These are phyloP conservation scores for Drosophila melanocephala DNA, from an alignment of 2,888 invertebrate species.

Conservation along the genomic window DNA sequence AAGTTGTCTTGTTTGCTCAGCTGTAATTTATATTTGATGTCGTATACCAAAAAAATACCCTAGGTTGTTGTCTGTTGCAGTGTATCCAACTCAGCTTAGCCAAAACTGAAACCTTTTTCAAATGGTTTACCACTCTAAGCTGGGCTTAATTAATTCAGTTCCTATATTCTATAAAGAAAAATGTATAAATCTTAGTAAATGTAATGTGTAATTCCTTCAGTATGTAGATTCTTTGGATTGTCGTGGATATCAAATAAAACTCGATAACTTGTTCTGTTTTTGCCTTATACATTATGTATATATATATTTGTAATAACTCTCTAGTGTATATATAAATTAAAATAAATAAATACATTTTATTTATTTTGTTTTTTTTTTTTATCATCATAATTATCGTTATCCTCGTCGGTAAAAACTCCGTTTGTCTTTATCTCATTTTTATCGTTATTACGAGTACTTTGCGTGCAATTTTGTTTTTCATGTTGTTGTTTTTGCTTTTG, in stretches of 20 bases:
- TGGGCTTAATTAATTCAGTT: neutral
- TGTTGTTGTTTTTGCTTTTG: conserved; percentile 48
- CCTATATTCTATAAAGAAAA: neutral
- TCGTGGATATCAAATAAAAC: conserved; percentile 3
- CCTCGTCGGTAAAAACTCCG: conserved; percentile 74
- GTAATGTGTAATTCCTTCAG: too few relatives aligned
- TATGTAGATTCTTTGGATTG: neutral
- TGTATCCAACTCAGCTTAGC: neutral
- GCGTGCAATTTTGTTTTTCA: conserved; percentile 59
- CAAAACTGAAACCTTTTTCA: neutral
- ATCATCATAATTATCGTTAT: conserved; percentile 69
- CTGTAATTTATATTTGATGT: conserved; percentile 43
- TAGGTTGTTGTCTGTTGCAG: neutral
- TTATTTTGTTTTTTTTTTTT: conserved; percentile 57
- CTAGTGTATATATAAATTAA: conserved; percentile 85
- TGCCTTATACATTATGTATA: conserved; percentile 82
- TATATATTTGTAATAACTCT: conserved; percentile 84
- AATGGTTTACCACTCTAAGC: neutral
- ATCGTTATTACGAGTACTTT: conserved; percentile 60
- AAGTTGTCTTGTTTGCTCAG: conserved; percentile 46
- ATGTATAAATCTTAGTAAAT: neutral
- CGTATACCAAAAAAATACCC: neutral
- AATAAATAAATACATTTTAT: conserved; percentile 85
- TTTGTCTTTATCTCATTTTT: conserved; percentile 76
- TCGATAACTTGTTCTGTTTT: conserved; percentile 28